Conservation (phyloP, 2,888 invertebrate species). For the Myopa tessellatipennis region DNA sequence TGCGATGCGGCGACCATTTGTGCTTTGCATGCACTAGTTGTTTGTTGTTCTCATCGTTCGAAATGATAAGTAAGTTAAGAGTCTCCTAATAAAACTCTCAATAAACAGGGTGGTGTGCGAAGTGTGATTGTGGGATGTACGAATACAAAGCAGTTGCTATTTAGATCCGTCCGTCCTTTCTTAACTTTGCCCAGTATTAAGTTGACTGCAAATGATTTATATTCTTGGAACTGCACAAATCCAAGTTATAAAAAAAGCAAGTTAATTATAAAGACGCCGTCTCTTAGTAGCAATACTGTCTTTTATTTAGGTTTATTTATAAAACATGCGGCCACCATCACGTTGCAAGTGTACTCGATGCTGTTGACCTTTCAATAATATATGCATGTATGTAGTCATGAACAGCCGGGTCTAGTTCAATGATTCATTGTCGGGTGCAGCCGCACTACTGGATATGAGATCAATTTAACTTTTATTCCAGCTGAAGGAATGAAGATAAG, state of each 20-base stretch:
- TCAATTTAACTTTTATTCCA: not conserved
- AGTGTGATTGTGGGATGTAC: not conserved
- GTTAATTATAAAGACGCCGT: too few species aligned
- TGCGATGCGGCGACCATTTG: not conserved
- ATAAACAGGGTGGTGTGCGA: constrained; percentile 1
- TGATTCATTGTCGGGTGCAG: not conserved
- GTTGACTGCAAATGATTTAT: not conserved
- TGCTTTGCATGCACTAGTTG: not conserved
- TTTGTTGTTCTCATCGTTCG: not conserved
- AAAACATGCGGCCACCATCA: not conserved
- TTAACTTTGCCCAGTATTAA: not conserved
- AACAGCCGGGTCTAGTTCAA: not conserved
- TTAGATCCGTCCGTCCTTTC: not conserved
- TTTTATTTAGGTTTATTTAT: not conserved
- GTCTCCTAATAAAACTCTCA: not conserved
- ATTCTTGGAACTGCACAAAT: not conserved
- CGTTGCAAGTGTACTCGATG: not conserved
- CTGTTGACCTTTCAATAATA: constrained; percentile 13
- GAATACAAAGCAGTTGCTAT: constrained; percentile 11
- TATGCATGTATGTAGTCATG: too few species aligned
- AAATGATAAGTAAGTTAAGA: constrained; percentile 16
- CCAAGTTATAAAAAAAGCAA: too few species aligned
- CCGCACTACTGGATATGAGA: not conserved
- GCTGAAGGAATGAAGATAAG: too few species aligned
- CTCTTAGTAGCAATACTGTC: too few species aligned